These are phyloP conservation scores for Xerus inauris DNA, from an alignment of 2,113 vertebrate genomes.

Conservation along the genomic window DNA sequence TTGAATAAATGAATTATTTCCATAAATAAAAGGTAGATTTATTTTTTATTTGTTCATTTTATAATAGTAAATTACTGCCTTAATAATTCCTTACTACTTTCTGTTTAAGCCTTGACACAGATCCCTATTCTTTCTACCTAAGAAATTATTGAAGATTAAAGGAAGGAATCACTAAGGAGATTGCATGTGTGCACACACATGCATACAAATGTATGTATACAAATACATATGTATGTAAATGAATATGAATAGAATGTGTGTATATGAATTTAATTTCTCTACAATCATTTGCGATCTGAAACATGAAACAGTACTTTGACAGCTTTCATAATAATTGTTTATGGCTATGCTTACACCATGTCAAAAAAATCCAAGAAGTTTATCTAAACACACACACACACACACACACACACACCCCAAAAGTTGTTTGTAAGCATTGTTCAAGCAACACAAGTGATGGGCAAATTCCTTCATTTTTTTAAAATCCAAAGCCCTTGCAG, in stretches of 20 bases:
- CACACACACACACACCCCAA: not conserved
- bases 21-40: not conserved
- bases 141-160: not conserved
- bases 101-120: not conserved
- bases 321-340: not conserved
- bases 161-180: conserved; percentile 4
- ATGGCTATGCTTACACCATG: not conserved
- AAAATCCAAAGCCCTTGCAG: not conserved
- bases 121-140: not conserved
- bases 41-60: not conserved
- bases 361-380: conserved; percentile 11
- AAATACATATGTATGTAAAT: not conserved
- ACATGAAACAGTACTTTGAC: not conserved
- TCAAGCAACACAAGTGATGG: not conserved
- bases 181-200: not conserved
- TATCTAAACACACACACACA: not conserved
- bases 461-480: not conserved
- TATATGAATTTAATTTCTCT: not conserved
- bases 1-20: conserved; percentile 30
- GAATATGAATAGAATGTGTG: not conserved
- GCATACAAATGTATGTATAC: not conserved
- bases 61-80: not conserved
- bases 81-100: not conserved
- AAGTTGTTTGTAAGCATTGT: not conserved
- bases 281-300: not conserved